Base-by-base conservation (phyloP, 2,888 invertebrate genomes). In the Cryptocephalus primarius region DNA sequence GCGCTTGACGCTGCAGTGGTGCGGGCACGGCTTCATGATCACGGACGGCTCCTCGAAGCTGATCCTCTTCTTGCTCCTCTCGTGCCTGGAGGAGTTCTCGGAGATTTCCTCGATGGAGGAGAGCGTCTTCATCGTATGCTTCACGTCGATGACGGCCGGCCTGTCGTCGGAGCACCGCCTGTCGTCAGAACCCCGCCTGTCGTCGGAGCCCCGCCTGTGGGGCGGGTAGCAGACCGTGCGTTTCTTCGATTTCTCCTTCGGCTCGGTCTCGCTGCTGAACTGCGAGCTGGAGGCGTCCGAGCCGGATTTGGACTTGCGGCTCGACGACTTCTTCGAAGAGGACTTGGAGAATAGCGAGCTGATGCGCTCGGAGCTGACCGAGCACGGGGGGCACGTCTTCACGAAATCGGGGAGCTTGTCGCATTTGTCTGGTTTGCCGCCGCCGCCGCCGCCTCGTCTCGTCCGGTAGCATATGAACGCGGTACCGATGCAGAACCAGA, bases 401-500 rank as follows among this genome's bases (percentile, higher is more conserved):
- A 22, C 22, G 22, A 4, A 22, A 6, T 22, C 22, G 22, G 22
- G 22, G 22, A 22, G 22, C 22, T 22, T 22, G 3, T 22, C 22
- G 22, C 22, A 2, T 6, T 22, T 22, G 22, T 22, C 22, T 22
- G 22, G 6, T 12, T 36, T 36, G 11, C 6, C 4, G 36, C 36
- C 6, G 11, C n/a, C n/a, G 34, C 12, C n/a, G n/a, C 12, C 11
- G 36, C 12, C 12, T 12, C 12, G 51, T 39, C 53, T 53, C 53
- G 63, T 61, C 44, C 60, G 55, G 43, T 64, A 68, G 47, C 68
- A 70, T 44, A 69, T 61, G 48, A 68, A 69, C 12, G 62, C 54
- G 0, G 66, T 63, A 0, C 68, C 70, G 31, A 68, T 50, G 10
- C 66, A 46, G 49, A 70, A 68, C 69, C 70, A 70, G n/a, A 66